Base-by-base conservation (phyloP, 2,113 vertebrate genomes). In the Tragelaphus strepsiceros region DNA sequence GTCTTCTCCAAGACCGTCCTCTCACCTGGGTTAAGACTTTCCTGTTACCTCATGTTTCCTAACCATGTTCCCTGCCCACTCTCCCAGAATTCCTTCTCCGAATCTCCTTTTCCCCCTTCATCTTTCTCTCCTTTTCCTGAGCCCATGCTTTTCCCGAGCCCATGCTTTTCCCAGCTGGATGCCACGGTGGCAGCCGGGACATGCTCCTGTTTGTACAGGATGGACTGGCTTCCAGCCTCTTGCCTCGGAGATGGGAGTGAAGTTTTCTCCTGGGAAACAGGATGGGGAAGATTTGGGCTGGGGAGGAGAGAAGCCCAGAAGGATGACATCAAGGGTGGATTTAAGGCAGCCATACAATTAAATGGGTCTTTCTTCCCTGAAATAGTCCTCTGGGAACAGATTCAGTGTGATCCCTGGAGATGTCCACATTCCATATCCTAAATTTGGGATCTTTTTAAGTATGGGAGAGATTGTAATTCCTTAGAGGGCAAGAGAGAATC, bases 331-430 rank as follows among this genome's bases (percentile, higher is more conserved):
- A 43, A 59, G 59, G 54, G 32, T 88, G 26, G 62, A 39, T 61
- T 61, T 87, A 87, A 58, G 77, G 54, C 32, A 91, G 96, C 61
- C 87, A 71, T 90, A 35, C 87, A 61, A 85, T 61, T 16, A 94
- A 93, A 64, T 19, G 43, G 51, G 59, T 62, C 7, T n/a, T 91
- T 91, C 35, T 88, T 91, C 46, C 49, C 49, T 77, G 58, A 93
- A 82, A 67, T 26, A 8, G 51, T 51, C 59, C 24, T 4, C 39
- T 74, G 78, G 61, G 74, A 49, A 91, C 24, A 85, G 58, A 88
- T 17, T 88, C 83, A 91, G 28, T 88, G 53, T 82, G 80, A 5
- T n/a, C 59, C 32, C 21, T 80, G 62, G 88, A 97, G 78, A 89
- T 22, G 90, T 91, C 61, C 53, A 49, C 39, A 93, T 95, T 78